A percentile compares a stretch with the other conserved stretches of the same genome.
These are phyloP conservation scores for Cardiocondyla obscurior DNA, from an alignment of 1,140 invertebrate species.

Conservation along the genomic window DNA sequence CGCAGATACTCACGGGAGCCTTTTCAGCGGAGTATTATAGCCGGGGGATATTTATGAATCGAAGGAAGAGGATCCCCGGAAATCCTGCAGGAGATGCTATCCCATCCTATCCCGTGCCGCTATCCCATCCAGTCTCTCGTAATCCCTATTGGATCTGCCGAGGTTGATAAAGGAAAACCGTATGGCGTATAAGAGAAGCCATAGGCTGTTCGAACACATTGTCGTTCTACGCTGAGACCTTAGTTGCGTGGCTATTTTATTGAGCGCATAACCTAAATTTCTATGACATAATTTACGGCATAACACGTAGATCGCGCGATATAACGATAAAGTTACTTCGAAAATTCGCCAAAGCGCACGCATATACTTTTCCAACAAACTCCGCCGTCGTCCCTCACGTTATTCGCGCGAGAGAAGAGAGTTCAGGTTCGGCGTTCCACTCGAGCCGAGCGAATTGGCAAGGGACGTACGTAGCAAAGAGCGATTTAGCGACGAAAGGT, in stretches of 20 bases:
- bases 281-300: background rate
- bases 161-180: slow-evolving; percentile 63
- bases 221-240: slow-evolving; percentile 16
- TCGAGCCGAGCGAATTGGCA: slow-evolving; percentile 28
- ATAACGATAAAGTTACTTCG: background rate
- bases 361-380: slow-evolving; percentile 1
- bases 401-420: slow-evolving; percentile 26
- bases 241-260: slow-evolving; percentile 2
- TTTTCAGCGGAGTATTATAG: slow-evolving; percentile 73
- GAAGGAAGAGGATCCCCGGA: slow-evolving; percentile 66
- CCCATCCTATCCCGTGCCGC: slow-evolving; percentile 48
- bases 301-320: slow-evolving; percentile 6
- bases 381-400: slow-evolving; percentile 1
- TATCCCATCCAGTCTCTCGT: slow-evolving; percentile 64
- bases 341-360: slow-evolving; percentile 1
- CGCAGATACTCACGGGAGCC: slow-evolving; percentile 60
- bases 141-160: slow-evolving; percentile 71
- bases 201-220: slow-evolving; percentile 11
- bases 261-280: slow-evolving; percentile 4
- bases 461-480: background rate
- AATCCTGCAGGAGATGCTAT: slow-evolving; percentile 71
- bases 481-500: slow-evolving; percentile 16
- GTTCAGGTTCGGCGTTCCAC: background rate
- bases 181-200: slow-evolving; percentile 53
- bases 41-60: slow-evolving; percentile 74